Conservation (phyloP, 2,888 invertebrate species). For the Epinotia nisella region DNA sequence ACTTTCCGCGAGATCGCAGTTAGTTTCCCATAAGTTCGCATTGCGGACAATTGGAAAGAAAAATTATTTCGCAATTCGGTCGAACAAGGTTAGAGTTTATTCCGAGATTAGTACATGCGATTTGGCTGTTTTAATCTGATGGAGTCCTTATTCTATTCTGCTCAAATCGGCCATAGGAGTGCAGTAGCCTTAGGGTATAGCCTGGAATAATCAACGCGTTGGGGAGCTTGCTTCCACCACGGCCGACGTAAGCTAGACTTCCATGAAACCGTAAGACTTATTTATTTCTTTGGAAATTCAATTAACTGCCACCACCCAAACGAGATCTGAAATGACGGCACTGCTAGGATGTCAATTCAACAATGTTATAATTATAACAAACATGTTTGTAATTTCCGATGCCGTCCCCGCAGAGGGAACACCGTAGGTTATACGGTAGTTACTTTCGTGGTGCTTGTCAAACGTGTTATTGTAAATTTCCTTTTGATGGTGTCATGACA, state of each 20-base stretch:
- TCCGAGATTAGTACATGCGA: too few species aligned
- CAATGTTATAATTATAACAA: not conserved
- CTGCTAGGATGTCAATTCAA: not conserved
- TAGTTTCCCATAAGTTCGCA: too few species aligned
- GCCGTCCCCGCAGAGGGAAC: not conserved
- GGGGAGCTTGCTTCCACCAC: not conserved
- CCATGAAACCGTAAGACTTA: too few species aligned
- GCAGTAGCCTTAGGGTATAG: not conserved
- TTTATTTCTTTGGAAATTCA: not conserved
- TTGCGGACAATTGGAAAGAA: not conserved
- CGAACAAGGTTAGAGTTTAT: too few species aligned
- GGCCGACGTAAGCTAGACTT: not conserved
- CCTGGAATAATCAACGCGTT: not conserved
- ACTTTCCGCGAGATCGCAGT: not conserved
- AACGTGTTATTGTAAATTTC: slow-evolving; percentile 11
- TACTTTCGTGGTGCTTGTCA: slow-evolving; percentile 1
- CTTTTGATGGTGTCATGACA: slow-evolving; percentile 15
- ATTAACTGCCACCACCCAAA: not conserved
- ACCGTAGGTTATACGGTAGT: not conserved
- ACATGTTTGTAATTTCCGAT: not conserved
- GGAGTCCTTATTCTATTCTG: too few species aligned
- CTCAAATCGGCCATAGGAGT: not conserved
- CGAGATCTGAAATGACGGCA: not conserved
- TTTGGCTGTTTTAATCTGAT: too few species aligned
- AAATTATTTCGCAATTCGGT: not conserved